These are phyloP conservation scores for Scaptodrosophila lebanonensis DNA, from an alignment of 1,140 invertebrate species.

Conservation along the genomic window DNA sequence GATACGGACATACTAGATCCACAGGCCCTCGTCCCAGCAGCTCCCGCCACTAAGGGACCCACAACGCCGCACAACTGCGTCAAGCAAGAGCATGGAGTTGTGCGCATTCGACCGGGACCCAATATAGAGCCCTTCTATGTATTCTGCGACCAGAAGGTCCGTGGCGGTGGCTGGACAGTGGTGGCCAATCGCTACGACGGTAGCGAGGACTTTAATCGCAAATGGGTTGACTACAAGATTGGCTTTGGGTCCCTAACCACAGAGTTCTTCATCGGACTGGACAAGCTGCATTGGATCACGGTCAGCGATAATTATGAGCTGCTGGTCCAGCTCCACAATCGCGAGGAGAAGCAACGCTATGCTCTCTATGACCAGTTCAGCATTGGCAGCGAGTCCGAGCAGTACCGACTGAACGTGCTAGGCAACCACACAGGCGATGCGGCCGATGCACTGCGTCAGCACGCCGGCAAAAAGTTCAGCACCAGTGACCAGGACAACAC, in stretches of 20 bases:
- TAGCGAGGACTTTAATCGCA: conserved; percentile 46
- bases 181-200: conserved; percentile 47
- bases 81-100: conserved; percentile 41
- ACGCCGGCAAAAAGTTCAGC: conserved; percentile 56
- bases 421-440: conserved; percentile 50
- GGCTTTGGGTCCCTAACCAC: conserved; percentile 37
- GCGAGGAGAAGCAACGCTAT: conserved; percentile 41
- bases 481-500: conserved; percentile 50
- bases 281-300: conserved; percentile 49
- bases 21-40: background rate
- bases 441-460: conserved; percentile 46
- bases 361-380: conserved; percentile 58
- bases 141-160: conserved; percentile 46
- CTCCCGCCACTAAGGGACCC: background rate
- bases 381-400: conserved; percentile 51
- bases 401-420: conserved; percentile 50
- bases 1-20: too few relatives aligned
- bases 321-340: conserved; percentile 46
- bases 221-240: conserved; percentile 53
- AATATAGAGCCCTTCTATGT: conserved; percentile 51
- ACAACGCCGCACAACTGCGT: conserved; percentile 33
- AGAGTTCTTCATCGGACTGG: conserved; percentile 59
- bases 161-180: conserved; percentile 51
- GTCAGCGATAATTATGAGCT: conserved; percentile 51
- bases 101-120: conserved; percentile 28